A percentile compares a stretch with the other conserved stretches of the same genome.
phyloP scores from a whole-genome alignment of 2,797 vertebrate species.

The Parambassis ranga region DNA sequence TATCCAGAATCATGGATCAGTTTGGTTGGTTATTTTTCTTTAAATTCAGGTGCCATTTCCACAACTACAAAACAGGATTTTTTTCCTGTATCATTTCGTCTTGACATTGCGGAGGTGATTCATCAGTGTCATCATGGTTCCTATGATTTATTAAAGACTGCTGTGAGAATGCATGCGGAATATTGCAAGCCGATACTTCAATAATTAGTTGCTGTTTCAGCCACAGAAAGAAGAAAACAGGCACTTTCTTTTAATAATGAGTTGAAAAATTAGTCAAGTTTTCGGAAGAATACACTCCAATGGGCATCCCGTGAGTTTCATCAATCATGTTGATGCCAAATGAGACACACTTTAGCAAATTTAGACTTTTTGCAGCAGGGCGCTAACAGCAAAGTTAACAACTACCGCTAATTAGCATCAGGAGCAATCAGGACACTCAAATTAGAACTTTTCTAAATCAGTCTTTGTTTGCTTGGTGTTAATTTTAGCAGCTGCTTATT shows the following conservation, averaged over 20 bases:
- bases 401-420: conserved; percentile 21
- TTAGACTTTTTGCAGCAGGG: neutral
- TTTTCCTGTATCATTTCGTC: neutral
- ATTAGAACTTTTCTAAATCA: conserved; percentile 2
- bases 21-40: conserved; percentile 20
- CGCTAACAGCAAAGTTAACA: neutral
- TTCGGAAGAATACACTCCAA: no score
- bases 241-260: neutral
- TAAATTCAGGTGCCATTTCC: neutral
- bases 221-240: neutral
- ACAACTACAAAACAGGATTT: conserved; percentile 4
- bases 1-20: conserved; percentile 38
- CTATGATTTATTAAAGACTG: conserved; percentile 9
- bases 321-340: no score
- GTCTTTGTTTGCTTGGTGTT: conserved; percentile 8
- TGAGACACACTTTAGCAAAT: no score
- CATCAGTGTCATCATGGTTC: conserved; percentile 17
- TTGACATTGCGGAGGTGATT: conserved; percentile 4
- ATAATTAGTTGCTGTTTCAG: neutral
- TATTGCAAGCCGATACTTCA: neutral
- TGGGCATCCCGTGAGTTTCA: no score
- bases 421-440: conserved; percentile 2
- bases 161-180: neutral
- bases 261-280: neutral
- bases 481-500: conserved; percentile 4